phyloP scores from a whole-genome alignment of 2,113 vertebrate species.

The Delphinapterus leucas region DNA sequence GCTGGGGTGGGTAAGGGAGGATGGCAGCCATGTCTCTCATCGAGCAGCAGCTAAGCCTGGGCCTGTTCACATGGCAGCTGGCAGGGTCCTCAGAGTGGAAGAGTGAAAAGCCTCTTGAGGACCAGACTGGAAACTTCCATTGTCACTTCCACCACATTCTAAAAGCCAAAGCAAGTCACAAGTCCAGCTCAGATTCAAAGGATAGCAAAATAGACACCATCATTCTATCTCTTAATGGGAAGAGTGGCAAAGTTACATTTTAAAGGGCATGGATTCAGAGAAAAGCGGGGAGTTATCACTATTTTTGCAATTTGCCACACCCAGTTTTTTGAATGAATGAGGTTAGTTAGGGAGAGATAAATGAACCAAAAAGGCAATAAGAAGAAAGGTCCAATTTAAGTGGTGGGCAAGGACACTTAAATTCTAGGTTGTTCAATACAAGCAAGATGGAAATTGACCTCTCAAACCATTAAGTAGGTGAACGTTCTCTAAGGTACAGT shows the following conservation, averaged over 20 bases:
- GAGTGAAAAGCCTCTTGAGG: not conserved
- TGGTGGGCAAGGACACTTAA: conserved; percentile 5
- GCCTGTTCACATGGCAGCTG: not conserved
- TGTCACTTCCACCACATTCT: not conserved
- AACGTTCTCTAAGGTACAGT: conserved; percentile 64
- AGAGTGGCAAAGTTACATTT: not conserved
- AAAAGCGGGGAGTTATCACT: not conserved
- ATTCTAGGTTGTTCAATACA: conserved; percentile 45
- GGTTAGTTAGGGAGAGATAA: not conserved
- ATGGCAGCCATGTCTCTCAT: not conserved
- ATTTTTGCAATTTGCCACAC: not conserved
- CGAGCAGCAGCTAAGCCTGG: not conserved
- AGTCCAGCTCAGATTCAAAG: not conserved
- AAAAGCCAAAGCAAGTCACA: not conserved
- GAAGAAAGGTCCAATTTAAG: not conserved
- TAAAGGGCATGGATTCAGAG: not conserved
- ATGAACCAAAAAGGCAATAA: not conserved
- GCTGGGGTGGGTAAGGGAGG: not conserved
- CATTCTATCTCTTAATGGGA: not conserved
- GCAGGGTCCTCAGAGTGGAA: not conserved
- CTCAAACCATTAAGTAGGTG: conserved; percentile 48
- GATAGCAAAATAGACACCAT: not conserved
- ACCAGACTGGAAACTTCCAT: not conserved
- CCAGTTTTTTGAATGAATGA: not conserved
- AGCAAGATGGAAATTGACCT: conserved; percentile 66